Evolutionary conservation across 2,113 vertebrate species (phyloP), one percentile per base, ranked within the genome.

Genomic region (Datnioides undecimradiatus): DNA sequence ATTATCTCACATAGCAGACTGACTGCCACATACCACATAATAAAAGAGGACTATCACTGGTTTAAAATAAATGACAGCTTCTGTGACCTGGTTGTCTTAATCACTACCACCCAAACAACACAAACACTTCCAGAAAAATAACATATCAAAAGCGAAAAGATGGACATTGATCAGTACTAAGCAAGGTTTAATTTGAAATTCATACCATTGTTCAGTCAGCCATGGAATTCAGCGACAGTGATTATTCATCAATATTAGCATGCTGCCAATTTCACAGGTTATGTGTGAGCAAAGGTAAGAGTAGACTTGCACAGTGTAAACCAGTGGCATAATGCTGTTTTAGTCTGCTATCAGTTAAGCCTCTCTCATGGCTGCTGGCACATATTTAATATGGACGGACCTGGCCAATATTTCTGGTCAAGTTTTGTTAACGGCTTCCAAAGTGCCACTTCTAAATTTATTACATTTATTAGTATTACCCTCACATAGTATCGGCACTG

Each of bases 31-130:
- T 0, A 27, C 29, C 51, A 5, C 29, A 51, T 23, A n/a, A 70
- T 21, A 45, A 73, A 73, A 63, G 27, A 63, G 19, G 34, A 55
- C 34, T 33, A 33, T 1, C 67, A 46, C 38, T 11, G 34, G 16
- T 46, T 45, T 38, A 16, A 10, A 75, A 29, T 29, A 58, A 51
- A 75, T 70, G 31, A 46, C 41, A 52, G 71, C 51, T 29, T 65
- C 34, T 16, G 21, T 51, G 21, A 19, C 14, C 1, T 64, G 45
- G 14, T 46, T 38, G 4, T 70, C 33, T 63, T 36, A 33, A 45
- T 63, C 62, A 45, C 54, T 29, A 23, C 54, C 64, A 31, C 29
- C 38, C 46, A 49, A 33, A 27, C 8, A 38, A 8, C n/a, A 23
- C 19, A 27, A 16, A 36, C 4, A n/a, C n/a, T n/a, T n/a, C n/a